Evolutionary conservation across 53 echinoderm and acorn worm species (phyloP).

Genomic region (Paelopatides confundens): DNA sequence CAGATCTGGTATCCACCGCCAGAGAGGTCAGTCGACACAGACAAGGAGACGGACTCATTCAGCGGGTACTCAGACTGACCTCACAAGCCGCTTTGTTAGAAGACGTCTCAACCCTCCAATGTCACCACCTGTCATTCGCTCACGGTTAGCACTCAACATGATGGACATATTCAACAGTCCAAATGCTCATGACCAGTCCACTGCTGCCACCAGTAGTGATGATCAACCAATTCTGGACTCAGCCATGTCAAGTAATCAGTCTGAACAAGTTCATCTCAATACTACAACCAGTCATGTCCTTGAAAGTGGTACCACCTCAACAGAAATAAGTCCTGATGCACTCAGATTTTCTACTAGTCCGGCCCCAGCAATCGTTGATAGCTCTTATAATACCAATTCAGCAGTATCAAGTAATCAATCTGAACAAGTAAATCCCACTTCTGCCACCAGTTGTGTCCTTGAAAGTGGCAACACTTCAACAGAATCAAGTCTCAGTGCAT

Average conservation of each 20-base stretch:
- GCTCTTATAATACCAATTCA: not conserved
- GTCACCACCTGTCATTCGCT: not conserved
- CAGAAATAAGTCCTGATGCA: not conserved
- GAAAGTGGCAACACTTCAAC: not conserved
- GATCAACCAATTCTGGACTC: not conserved
- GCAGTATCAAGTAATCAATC: too few relatives aligned
- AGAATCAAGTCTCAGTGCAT: not conserved
- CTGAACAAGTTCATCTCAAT: not conserved
- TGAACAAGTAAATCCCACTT: too few relatives aligned
- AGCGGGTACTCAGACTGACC: slow-evolving; percentile 17
- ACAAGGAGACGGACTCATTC: slow-evolving; percentile 36
- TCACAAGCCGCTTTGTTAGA: slow-evolving; percentile 23
- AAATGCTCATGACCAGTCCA: not conserved
- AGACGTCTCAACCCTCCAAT: slow-evolving; percentile 18
- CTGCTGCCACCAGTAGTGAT: not conserved
- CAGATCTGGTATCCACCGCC: not conserved
- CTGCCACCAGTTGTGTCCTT: too few relatives aligned
- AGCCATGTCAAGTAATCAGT: not conserved
- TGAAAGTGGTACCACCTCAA: not conserved
- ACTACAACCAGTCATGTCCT: not conserved
- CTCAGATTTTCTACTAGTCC: not conserved
- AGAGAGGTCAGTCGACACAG: slow-evolving; percentile 40
- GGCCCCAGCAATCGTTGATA: not conserved
- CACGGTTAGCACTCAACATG: not conserved
- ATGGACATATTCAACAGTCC: not conserved